Evolutionary conservation across 2,888 invertebrate species (phyloP).

Genomic region (Hypselothyrea guttata): DNA sequence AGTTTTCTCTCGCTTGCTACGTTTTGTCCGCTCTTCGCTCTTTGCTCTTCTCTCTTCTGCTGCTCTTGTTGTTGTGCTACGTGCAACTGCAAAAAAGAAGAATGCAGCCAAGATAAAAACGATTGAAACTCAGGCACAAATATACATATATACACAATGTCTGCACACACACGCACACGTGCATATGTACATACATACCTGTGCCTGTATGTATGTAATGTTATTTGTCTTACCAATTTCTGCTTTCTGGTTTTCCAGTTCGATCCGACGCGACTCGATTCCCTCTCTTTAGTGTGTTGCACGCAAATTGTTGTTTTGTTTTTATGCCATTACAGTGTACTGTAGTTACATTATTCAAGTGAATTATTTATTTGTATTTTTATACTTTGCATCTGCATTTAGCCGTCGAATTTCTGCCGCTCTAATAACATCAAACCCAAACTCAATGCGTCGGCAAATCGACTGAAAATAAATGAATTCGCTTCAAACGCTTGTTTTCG

Average conservation of each 20-base stretch:
- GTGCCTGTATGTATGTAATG: slow-evolving; percentile 20
- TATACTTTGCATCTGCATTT: slow-evolving; percentile 34
- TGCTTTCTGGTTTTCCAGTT: slow-evolving; percentile 7
- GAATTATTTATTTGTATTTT: slow-evolving; percentile 22
- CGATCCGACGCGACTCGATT: slow-evolving; percentile 1
- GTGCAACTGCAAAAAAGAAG: slow-evolving; percentile 53
- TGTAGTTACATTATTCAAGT: slow-evolving; percentile 10
- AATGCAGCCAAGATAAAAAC: slow-evolving; percentile 38
- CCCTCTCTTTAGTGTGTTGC: not conserved
- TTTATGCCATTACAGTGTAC: not conserved
- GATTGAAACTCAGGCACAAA: slow-evolving; percentile 18
- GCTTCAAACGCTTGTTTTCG: slow-evolving; percentile 40
- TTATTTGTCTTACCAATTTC: slow-evolving; percentile 58
- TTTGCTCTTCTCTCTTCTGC: slow-evolving; percentile 8
- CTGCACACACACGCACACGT: slow-evolving; percentile 21
- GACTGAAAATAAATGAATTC: slow-evolving; percentile 60
- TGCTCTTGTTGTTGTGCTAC: slow-evolving; percentile 28
- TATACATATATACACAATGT: slow-evolving; percentile 4
- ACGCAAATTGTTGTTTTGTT: not conserved
- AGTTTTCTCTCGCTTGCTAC: slow-evolving; percentile 42
- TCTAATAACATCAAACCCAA: slow-evolving; percentile 40
- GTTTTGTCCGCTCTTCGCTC: not conserved
- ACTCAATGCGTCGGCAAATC: slow-evolving; percentile 57
- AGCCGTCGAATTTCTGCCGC: slow-evolving; percentile 14
- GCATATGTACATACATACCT: slow-evolving; percentile 10